phyloP scores from a whole-genome alignment of 2,797 vertebrate genomes.

The Mus caroli region DNA sequence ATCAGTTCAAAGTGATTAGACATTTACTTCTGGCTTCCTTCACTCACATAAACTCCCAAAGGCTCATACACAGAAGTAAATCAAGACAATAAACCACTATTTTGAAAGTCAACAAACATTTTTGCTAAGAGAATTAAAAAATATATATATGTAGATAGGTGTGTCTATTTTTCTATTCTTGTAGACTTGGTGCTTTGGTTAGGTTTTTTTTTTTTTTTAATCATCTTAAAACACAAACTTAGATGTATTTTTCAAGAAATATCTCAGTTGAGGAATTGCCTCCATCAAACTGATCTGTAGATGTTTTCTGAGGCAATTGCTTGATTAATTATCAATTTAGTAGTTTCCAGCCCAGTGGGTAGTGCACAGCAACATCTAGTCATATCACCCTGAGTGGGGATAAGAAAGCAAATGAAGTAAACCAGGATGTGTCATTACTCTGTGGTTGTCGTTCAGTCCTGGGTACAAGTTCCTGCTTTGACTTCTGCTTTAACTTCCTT shows the following conservation, averaged over 20 bases:
- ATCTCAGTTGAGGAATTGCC: neutral
- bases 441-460: neutral
- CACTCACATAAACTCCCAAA: neutral
- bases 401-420: neutral
- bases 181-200: constrained; percentile 28
- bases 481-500: neutral
- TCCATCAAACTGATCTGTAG: neutral
- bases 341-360: neutral
- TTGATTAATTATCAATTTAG: neutral
- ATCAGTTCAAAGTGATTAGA: no score
- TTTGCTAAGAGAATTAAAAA: constrained; percentile 11
- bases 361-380: neutral
- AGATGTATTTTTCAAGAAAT: neutral
- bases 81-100: neutral
- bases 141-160: neutral
- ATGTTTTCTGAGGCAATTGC: no score
- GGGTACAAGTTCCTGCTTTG: neutral
- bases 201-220: neutral
- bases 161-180: neutral
- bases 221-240: neutral
- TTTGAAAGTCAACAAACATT: neutral
- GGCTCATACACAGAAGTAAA: neutral
- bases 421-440: neutral
- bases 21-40: neutral
- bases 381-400: neutral